Conservation (phyloP, 2,797 vertebrate species). For the Anomalospiza imberbis region DNA sequence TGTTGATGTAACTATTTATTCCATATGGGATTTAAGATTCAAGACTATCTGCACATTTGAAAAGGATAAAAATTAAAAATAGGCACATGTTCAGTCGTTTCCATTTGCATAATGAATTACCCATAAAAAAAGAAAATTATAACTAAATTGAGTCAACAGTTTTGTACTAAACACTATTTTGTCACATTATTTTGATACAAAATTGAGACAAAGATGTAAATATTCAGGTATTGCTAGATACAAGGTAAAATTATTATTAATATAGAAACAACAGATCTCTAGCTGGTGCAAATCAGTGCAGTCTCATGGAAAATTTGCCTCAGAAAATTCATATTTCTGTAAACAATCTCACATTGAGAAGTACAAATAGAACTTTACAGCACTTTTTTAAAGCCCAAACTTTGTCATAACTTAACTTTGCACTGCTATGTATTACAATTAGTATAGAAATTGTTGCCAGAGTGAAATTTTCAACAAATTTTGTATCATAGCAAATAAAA, state of each 20-base stretch:
- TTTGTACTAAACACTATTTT: slow-evolving; percentile 27
- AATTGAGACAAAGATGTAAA: neutral
- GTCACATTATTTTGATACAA: neutral
- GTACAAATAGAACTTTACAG: neutral
- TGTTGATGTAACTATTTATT: slow-evolving; percentile 55
- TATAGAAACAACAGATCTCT: neutral
- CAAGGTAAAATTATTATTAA: neutral
- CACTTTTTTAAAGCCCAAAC: neutral
- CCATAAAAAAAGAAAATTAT: slow-evolving; percentile 6
- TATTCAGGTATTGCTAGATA: neutral
- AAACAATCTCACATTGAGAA: neutral
- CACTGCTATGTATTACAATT: neutral
- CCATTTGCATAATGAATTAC: slow-evolving; percentile 32
- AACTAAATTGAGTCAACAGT: neutral
- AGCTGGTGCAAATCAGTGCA: neutral
- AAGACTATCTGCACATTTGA: slow-evolving; percentile 20
- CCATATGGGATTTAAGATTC: slow-evolving; percentile 28
- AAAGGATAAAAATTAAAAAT: slow-evolving; percentile 49
- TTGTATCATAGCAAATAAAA: neutral
- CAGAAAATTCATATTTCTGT: neutral
- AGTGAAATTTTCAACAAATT: neutral
- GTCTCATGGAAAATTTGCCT: neutral
- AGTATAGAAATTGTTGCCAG: neutral
- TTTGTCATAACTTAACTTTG: neutral
- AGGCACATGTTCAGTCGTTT: slow-evolving; percentile 18